These are phyloP conservation scores for Bombus difficillimus DNA, from an alignment of 1,140 invertebrate genomes.

Conservation along the genomic window DNA sequence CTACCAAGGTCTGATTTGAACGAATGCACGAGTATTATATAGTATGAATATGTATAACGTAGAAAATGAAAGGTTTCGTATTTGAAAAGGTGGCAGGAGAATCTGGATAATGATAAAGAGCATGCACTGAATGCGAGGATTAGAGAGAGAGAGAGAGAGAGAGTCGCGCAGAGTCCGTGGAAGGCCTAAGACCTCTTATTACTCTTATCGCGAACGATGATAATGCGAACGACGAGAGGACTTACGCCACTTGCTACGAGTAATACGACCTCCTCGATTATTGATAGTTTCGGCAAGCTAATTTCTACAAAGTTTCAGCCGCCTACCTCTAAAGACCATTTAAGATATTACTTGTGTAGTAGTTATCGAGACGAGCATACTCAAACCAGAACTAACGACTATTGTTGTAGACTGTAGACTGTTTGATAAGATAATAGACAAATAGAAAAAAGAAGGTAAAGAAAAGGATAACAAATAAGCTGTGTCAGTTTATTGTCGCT, in stretches of 20 bases:
- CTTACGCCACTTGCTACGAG: neutral
- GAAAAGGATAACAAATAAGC: neutral
- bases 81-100: neutral
- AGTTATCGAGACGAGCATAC: neutral
- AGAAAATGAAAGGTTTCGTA: neutral
- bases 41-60: neutral
- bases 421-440: neutral
- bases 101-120: neutral
- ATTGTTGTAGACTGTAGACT: too few relatives aligned
- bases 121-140: neutral
- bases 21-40: neutral
- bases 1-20: neutral
- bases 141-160: neutral
- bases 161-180: neutral
- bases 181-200: slow-evolving; percentile 8
- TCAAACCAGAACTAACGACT: neutral
- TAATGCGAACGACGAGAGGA: slow-evolving; percentile 30
- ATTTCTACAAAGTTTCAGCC: slow-evolving; percentile 30
- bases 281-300: slow-evolving; percentile 45
- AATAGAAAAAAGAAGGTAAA: too few relatives aligned
- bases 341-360: slow-evolving; percentile 8
- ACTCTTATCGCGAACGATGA: slow-evolving; percentile 3
- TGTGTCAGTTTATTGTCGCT: too few relatives aligned
- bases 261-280: slow-evolving; percentile 20
- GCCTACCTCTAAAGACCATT: slow-evolving; percentile 2